These are phyloP conservation scores for Pachypeltis micranthus DNA, from an alignment of 1,140 invertebrate genomes.

Conservation along the genomic window DNA sequence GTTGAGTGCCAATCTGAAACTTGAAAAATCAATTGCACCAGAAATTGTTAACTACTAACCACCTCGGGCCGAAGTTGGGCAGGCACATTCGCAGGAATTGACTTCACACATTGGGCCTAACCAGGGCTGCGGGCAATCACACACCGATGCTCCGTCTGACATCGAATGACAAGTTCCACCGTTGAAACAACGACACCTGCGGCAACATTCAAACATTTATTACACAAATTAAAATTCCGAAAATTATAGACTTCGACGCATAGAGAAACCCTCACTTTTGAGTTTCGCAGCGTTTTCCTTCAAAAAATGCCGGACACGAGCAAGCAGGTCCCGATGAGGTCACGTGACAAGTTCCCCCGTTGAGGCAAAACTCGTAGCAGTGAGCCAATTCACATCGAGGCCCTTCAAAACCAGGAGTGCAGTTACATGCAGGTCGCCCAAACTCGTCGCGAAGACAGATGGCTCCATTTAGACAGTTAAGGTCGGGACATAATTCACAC, in stretches of 20 bases:
- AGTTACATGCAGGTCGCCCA: conserved; percentile 32
- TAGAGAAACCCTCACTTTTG: conserved; percentile 28
- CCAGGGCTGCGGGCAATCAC: conserved; percentile 36
- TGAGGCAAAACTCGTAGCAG: conserved; percentile 34
- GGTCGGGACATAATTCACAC: conserved; percentile 32
- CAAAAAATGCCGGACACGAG: conserved; percentile 36
- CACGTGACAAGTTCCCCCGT: conserved; percentile 29
- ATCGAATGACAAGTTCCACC: neutral
- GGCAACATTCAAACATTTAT: too few relatives aligned
- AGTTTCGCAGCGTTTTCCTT: conserved; percentile 44
- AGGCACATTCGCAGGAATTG: conserved; percentile 36
- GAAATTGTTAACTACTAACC: too few relatives aligned
- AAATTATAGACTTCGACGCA: too few relatives aligned
- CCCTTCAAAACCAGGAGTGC: conserved; percentile 34
- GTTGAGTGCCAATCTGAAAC: too few relatives aligned
- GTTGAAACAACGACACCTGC: conserved; percentile 1
- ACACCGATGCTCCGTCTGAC: conserved; percentile 24
- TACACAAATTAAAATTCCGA: too few relatives aligned
- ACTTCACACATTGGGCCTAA: conserved; percentile 36
- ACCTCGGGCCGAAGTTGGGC: conserved; percentile 25
- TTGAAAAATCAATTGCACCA: too few relatives aligned
- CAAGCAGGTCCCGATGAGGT: conserved; percentile 35
- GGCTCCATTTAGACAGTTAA: conserved; percentile 36
- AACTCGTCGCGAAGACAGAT: conserved; percentile 29
- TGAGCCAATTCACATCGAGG: conserved; percentile 34